phyloP scores from a whole-genome alignment of 2,797 vertebrate species.

The Mallotus villosus region DNA sequence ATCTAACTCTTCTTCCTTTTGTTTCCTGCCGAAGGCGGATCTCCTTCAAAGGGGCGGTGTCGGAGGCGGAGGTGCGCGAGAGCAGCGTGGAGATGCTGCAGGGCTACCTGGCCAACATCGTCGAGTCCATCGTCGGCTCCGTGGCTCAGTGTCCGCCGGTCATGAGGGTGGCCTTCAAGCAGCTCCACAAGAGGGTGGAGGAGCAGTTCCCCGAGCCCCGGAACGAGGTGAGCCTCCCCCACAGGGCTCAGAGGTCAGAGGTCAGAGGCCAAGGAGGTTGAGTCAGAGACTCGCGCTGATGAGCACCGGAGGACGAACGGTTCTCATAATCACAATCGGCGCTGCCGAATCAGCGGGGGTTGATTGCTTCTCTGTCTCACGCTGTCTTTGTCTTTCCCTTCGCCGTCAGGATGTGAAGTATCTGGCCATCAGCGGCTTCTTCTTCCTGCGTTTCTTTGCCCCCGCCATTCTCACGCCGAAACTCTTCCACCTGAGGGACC shows the following conservation, averaged over 20 bases:
- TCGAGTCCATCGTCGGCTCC: constrained; percentile 69
- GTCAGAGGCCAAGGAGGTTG: no score
- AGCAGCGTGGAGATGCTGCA: constrained; percentile 73
- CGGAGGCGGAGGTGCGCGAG: constrained; percentile 78
- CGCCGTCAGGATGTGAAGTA: constrained; percentile 82
- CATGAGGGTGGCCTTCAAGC: constrained; percentile 86
- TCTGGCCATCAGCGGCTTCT: constrained; percentile 88
- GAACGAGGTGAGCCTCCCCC: constrained; percentile 76
- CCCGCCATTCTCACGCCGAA: constrained; percentile 89
- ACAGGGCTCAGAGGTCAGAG: neutral
- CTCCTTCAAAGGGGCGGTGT: constrained; percentile 76
- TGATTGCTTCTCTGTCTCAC: neutral
- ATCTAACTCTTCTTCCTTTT: neutral
- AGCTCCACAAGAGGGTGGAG: constrained; percentile 80
- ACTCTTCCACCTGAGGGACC: constrained; percentile 87
- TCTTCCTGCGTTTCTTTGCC: constrained; percentile 90
- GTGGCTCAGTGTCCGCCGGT: constrained; percentile 78
- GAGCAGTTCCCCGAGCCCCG: constrained; percentile 78
- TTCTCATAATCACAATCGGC: neutral
- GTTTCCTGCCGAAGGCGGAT: constrained; percentile 65
- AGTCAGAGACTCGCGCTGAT: no score
- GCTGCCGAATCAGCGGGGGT: neutral
- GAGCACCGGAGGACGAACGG: neutral
- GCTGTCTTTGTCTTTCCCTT: neutral
- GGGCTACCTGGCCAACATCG: constrained; percentile 70